Base-by-base conservation (phyloP, 2,797 vertebrate genomes). In the Gobionotothen gibberifrons region DNA sequence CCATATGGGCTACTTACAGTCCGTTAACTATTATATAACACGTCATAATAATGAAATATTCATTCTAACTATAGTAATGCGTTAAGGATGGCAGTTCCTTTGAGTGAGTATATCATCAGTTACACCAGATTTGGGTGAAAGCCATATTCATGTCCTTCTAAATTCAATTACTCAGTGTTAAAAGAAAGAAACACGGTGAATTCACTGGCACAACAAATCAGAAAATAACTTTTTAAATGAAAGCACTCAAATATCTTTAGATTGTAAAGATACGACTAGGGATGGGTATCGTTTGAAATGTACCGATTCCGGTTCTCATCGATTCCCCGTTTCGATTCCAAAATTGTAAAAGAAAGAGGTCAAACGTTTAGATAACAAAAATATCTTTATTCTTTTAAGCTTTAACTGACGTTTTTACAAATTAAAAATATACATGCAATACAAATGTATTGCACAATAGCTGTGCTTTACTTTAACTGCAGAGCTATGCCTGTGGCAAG, bases 211-310 rank as follows among this genome's bases (percentile, higher is more conserved):
- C 13, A 43, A 32, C 36, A 60, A 36, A 58, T 53, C 39, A n/a
- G 11, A 62, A 54, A 54, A 54, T 14, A 67, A 66, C 32, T 17
- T 56, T 48, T 42, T 43, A 10, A 61, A 51, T 17, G 1, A 58
- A 29, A 32, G 14, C 48, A 55, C 2, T 1, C 9, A 4, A 21
- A 44, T 39, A 40, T 15, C 21, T 49, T 21, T 43, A 26, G 22
- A 26, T 26, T 26, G 22, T 26, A 26, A 26, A 26, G 3, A 57
- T 9, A 0, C 17, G 8, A 22, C 60, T n/a, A n/a, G n/a, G n/a
- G n/a, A n/a, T n/a, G n/a, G n/a, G n/a, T n/a, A n/a, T n/a, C n/a
- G n/a, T n/a, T n/a, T n/a, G n/a, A n/a, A n/a, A n/a, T n/a, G n/a
- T n/a, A n/a, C n/a, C n/a, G n/a, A n/a, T n/a, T n/a, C n/a, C n/a